Percentiles rank a stretch among this genome's conserved stretches.
Conservation (phyloP, 2,797 vertebrate species). For the Myotis daubentonii region DNA sequence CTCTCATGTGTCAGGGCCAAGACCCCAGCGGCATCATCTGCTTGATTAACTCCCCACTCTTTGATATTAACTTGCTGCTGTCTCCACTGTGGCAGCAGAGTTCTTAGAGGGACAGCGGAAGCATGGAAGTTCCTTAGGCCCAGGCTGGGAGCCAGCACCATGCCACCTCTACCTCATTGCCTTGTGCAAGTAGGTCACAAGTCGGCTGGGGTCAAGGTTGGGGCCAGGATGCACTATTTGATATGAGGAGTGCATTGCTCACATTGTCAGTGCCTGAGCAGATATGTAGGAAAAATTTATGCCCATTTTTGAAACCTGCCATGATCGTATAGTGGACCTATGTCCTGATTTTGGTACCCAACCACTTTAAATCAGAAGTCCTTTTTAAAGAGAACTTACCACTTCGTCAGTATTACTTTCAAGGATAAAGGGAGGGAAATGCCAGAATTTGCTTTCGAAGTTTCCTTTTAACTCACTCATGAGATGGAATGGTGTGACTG, state of each 20-base stretch:
- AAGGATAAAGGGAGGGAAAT: not conserved
- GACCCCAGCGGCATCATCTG: accelerated
- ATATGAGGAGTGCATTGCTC: not conserved
- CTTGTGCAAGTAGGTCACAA: not conserved
- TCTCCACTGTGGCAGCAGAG: not conserved
- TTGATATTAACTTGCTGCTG: not conserved
- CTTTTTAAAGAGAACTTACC: not conserved
- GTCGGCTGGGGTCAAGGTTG: not conserved
- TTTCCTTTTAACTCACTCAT: not conserved
- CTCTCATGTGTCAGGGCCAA: not conserved
- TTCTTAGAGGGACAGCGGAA: not conserved
- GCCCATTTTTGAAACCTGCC: not conserved
- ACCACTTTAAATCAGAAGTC: not conserved
- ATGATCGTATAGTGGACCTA: no score
- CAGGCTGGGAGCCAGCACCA: not conserved
- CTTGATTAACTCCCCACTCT: not conserved
- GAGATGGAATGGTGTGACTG: not conserved
- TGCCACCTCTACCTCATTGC: no score
- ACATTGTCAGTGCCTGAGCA: not conserved
- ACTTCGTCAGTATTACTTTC: not conserved
- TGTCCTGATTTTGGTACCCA: not conserved
- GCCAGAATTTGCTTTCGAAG: not conserved
- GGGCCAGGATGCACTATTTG: not conserved
- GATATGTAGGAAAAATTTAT: not conserved
- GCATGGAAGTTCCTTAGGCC: accelerated